Evolutionary conservation across 2,888 invertebrate genomes (phyloP).

Genomic region (Hoplodrina ambigua): DNA sequence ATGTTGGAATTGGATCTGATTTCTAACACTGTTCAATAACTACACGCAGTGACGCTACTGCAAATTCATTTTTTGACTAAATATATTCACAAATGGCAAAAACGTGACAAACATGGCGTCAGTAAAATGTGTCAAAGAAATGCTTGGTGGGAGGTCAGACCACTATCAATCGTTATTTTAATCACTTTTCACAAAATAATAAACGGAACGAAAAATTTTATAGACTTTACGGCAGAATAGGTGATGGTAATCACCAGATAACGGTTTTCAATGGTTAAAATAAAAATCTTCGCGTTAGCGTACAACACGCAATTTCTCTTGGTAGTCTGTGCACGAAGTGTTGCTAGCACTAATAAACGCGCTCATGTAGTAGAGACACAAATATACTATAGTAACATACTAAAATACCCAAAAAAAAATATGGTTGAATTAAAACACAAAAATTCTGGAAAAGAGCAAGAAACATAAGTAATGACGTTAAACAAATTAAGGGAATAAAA

Average conservation of each 20-base stretch:
- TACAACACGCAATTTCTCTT: conserved; percentile 34
- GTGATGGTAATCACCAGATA: conserved; percentile 27
- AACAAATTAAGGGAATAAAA: no score
- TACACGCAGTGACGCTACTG: conserved; percentile 48
- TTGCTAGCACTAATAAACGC: conserved; percentile 36
- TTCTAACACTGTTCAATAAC: conserved; percentile 52
- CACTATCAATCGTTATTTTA: conserved; percentile 13
- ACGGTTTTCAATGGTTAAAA: conserved; percentile 9
- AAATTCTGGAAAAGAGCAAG: no score
- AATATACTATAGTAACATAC: no score
- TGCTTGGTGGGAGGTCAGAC: conserved; percentile 64
- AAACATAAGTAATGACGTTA: no score
- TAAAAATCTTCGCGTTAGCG: conserved; percentile 43
- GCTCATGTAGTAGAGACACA: no score
- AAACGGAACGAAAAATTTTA: background rate
- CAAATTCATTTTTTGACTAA: conserved; percentile 71
- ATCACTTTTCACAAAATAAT: conserved; percentile 25
- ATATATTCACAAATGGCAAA: conserved; percentile 82
- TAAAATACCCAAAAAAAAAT: no score
- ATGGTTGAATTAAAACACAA: no score
- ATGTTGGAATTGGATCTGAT: conserved; percentile 69
- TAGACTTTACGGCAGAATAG: conserved; percentile 7
- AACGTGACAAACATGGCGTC: conserved; percentile 90
- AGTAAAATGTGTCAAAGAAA: conserved; percentile 74
- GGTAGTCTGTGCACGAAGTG: conserved; percentile 40